Base-by-base conservation (phyloP, 2,888 invertebrate species). In the Eupithecia dodoneata region DNA sequence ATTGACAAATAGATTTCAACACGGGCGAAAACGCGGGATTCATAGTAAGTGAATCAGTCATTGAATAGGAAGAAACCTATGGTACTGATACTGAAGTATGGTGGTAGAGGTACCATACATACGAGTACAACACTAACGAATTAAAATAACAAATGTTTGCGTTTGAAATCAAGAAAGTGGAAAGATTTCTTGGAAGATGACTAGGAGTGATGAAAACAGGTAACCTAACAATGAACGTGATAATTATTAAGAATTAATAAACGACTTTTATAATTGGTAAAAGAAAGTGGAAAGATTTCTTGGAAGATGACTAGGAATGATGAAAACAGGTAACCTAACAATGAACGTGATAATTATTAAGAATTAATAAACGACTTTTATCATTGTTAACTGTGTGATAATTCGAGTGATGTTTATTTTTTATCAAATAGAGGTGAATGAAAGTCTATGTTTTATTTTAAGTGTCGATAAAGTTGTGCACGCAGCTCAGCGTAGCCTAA, bases 231-330 rank as follows among this genome's bases (percentile, higher is more conserved):
- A 55, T 55, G 3, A n/a, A 2, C 3, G 7, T n/a, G 3, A 49
- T 49, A 13, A 49, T 49, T 49, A 10, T 4, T n/a, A n/a, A 55
- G 12, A 55, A 5, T 5, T 45, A 5, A 45, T 45, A 45, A 49
- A 49, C 10, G n/a, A 18, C 6, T 0, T 55, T 49, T 55, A 59
- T 18, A 3, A 18, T 18, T 18, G 18, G 55, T 55, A 52, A 55
- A n/a, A n/a, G n/a, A n/a, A n/a, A n/a, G n/a, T n/a, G n/a, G n/a
- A 63, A 63, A 63, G 63, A 63, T 30, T 55, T 55, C 63, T 63
- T 63, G 2, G 63, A 18, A 63, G 63, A 63, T 63, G 18, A n/a
- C 13, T 59, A 18, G 6, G 15, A 52, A 52, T 52, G 15, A 6
- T 52, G 15, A 15, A 6, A 5, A 2, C 15, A 52, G n/a, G 2